These are phyloP conservation scores for Tiliacea aurago DNA, from an alignment of 2,888 invertebrate genomes.

Conservation along the genomic window DNA sequence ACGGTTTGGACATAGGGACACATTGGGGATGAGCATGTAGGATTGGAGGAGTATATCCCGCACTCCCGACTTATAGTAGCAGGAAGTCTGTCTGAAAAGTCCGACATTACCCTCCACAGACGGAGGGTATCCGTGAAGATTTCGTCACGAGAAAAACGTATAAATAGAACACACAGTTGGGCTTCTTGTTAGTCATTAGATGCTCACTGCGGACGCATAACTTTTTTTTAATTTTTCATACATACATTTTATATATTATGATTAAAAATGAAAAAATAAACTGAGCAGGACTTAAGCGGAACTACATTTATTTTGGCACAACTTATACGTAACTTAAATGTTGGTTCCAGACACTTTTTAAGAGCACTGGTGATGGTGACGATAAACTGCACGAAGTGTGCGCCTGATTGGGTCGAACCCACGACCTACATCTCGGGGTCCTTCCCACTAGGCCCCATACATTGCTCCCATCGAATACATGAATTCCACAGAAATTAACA, in stretches of 20 bases:
- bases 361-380: background rate
- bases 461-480: slow-evolving; percentile 3
- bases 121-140: too few species aligned
- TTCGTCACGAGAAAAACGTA: too few species aligned
- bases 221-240: background rate
- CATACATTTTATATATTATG: background rate
- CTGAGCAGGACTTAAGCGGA: background rate
- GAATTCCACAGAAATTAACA: background rate
- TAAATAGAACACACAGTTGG: background rate
- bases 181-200: too few species aligned
- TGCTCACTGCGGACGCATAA: background rate
- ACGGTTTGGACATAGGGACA: background rate
- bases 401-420: background rate
- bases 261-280: background rate
- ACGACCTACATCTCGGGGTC: background rate
- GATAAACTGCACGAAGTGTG: background rate
- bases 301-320: slow-evolving; percentile 21
- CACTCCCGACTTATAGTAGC: background rate
- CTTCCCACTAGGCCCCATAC: background rate
- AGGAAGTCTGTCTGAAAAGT: background rate
- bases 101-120: too few species aligned
- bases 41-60: background rate
- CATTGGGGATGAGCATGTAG: background rate
- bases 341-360: background rate
- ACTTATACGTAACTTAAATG: background rate